Percentiles rank a stretch among this genome's conserved stretches.
Evolutionary conservation across 2,797 vertebrate genomes (phyloP).

Genomic region (Holocentrus rufus): DNA sequence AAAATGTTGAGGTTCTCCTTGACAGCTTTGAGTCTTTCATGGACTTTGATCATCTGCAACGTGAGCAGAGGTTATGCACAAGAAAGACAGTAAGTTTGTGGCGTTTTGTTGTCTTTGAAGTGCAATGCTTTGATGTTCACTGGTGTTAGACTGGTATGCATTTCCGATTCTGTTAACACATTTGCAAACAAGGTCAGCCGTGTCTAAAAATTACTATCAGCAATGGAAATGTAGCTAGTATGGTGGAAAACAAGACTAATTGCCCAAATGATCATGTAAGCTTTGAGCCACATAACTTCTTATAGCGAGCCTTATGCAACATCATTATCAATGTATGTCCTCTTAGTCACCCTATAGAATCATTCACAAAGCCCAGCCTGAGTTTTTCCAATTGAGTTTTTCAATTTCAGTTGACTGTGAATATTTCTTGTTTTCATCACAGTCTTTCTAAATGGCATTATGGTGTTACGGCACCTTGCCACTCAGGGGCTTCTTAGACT

Average conservation of each 20-base stretch:
- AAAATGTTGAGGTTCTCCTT: constrained; percentile 71
- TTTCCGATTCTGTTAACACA: constrained; percentile 6
- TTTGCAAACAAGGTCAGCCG: not conserved
- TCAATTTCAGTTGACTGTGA: not conserved
- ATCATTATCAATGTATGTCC: not conserved
- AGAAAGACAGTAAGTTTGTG: constrained; percentile 80
- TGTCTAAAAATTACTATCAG: not conserved
- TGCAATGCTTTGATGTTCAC: constrained; percentile 7
- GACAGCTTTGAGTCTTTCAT: constrained; percentile 74
- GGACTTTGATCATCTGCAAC: constrained; percentile 78
- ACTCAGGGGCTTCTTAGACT: not conserved
- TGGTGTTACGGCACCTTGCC: not conserved
- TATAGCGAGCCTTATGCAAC: not conserved
- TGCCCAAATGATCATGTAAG: not conserved
- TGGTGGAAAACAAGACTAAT: not conserved
- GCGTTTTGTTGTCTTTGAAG: constrained; percentile 42
- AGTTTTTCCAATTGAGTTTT: not conserved
- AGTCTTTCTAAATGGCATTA: not conserved
- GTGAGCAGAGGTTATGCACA: constrained; percentile 72
- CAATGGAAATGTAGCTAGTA: not conserved
- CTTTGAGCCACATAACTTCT: not conserved
- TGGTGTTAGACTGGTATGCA: constrained; percentile 16
- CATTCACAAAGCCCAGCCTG: not conserved
- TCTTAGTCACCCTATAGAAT: not conserved
- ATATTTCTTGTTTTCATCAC: not conserved